These are phyloP conservation scores for Poeciliopsis gracilis DNA, from an alignment of 2,797 vertebrate species.

Conservation along the genomic window DNA sequence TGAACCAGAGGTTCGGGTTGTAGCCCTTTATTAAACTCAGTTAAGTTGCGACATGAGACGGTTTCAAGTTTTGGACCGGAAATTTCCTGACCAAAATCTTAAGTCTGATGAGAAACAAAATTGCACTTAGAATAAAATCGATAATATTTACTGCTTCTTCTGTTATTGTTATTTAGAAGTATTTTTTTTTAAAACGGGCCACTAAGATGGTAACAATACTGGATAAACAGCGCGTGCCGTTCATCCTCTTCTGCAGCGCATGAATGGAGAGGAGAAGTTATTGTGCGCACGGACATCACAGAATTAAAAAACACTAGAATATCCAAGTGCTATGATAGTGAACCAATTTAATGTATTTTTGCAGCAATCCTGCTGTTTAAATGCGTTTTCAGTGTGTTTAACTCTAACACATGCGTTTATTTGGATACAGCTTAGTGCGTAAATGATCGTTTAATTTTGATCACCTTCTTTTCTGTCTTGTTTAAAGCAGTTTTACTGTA, in stretches of 20 bases:
- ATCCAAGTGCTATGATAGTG: rapidly evolving
- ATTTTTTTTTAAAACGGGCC: neutral
- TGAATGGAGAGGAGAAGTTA: slow-evolving; percentile 56
- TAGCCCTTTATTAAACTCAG: neutral
- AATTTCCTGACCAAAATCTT: neutral
- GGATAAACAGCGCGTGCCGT: neutral
- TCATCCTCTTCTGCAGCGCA: slow-evolving; percentile 2
- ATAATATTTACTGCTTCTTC: neutral
- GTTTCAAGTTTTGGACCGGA: neutral
- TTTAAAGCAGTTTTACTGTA: neutral
- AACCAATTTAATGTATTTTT: neutral
- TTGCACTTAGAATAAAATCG: neutral
- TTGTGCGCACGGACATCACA: neutral
- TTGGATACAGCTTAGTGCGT: neutral
- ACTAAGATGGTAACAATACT: neutral
- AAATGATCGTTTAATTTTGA: neutral
- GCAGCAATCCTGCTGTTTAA: slow-evolving; percentile 1
- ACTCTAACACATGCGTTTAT: neutral
- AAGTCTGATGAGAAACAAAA: neutral
- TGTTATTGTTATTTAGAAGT: neutral
- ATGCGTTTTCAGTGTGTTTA: neutral
- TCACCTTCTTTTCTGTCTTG: neutral
- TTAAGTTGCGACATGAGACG: slow-evolving; percentile 13
- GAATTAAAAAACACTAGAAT: neutral
- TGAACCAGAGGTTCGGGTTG: neutral